phyloP scores from a whole-genome alignment of 30 jellyfish, hydroid and myxozoan genomes.

The Rhopilema esculentum region DNA sequence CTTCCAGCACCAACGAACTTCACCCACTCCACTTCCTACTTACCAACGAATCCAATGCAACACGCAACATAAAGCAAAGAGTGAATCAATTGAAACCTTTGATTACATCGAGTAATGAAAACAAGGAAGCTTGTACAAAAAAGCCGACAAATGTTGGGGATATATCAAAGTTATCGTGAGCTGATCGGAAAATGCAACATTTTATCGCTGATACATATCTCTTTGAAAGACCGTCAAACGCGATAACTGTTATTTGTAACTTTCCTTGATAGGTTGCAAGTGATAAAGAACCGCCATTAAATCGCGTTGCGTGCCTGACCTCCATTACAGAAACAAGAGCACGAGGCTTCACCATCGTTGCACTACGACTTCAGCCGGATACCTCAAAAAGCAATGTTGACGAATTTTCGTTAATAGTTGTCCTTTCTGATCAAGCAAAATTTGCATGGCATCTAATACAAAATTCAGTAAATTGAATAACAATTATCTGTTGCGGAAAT shows the following conservation, averaged over 20 bases:
- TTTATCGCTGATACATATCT: background rate
- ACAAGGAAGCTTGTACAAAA: background rate
- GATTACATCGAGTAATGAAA: background rate
- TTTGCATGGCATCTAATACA: background rate
- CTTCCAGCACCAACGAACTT: too few species aligned
- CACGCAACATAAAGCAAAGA: too few species aligned
- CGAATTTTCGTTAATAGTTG: background rate
- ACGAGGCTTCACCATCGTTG: background rate
- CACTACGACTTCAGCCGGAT: background rate
- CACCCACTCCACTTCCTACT: background rate
- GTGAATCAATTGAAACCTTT: too few species aligned
- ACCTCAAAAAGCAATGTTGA: background rate
- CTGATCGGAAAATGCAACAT: background rate
- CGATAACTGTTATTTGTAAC: background rate
- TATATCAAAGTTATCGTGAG: background rate
- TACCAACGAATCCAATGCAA: background rate
- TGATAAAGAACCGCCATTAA: background rate
- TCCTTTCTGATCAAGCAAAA: background rate
- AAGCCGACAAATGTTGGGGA: background rate
- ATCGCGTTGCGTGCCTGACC: background rate
- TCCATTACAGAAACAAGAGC: background rate
- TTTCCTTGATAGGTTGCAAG: background rate
- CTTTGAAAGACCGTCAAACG: background rate
- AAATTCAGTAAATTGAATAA: too few species aligned
- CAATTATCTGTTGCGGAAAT: too few species aligned